Evolutionary conservation across 2,888 invertebrate genomes (phyloP).

Genomic region (Aphodius sticticus): DNA sequence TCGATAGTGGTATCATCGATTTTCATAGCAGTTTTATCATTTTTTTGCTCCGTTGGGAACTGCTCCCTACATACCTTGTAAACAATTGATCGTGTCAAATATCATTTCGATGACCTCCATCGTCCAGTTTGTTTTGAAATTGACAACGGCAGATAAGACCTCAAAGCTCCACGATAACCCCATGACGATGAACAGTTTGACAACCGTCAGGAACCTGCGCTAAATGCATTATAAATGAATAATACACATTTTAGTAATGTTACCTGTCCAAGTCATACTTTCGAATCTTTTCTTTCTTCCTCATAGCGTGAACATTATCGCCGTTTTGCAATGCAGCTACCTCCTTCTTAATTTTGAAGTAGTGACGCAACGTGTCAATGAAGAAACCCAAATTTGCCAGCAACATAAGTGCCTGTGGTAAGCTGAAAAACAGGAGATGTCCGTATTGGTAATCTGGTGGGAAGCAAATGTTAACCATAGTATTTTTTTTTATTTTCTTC

Average conservation of each 20-base stretch:
- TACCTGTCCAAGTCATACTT: slow-evolving; percentile 19
- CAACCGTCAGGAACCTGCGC: slow-evolving; percentile 19
- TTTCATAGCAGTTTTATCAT: too few relatives aligned
- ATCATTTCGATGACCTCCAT: slow-evolving; percentile 13
- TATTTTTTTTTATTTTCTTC: background rate
- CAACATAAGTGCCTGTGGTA: slow-evolving; percentile 21
- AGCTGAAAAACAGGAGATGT: slow-evolving; percentile 10
- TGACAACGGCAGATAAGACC: slow-evolving; percentile 10
- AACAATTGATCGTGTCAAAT: slow-evolving; percentile 25
- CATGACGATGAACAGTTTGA: slow-evolving; percentile 26
- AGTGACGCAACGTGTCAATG: slow-evolving; percentile 9
- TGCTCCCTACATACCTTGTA: slow-evolving; percentile 17
- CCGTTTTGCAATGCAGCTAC: background rate
- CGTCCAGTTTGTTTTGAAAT: slow-evolving; percentile 13
- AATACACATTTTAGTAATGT: too few relatives aligned
- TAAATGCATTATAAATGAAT: background rate
- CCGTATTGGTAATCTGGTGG: slow-evolving; percentile 20
- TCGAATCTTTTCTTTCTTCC: slow-evolving; percentile 7
- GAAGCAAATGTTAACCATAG: background rate
- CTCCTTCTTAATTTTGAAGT: slow-evolving; percentile 10
- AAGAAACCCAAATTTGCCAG: slow-evolving; percentile 12
- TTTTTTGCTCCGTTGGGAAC: too few relatives aligned
- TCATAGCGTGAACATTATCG: background rate
- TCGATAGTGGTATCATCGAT: too few relatives aligned
- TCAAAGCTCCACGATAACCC: slow-evolving; percentile 27